Evolutionary conservation across 2,113 vertebrate species (phyloP).

Genomic region (Daubentonia madagascariensis): DNA sequence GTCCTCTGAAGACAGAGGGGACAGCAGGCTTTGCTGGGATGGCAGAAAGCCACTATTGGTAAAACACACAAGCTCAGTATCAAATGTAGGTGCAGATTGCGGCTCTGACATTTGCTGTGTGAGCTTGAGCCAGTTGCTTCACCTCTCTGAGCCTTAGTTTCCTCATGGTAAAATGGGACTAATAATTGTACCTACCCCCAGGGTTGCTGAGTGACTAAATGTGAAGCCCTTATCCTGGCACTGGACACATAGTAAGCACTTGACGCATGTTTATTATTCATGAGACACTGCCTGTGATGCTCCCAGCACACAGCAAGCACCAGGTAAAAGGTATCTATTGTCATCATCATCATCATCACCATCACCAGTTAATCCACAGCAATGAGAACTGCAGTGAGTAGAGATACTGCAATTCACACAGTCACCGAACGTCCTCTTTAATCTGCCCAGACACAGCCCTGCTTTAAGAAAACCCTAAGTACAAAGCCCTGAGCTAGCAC

Average conservation of each 20-base stretch:
- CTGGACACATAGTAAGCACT: not conserved
- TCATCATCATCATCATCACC: not conserved
- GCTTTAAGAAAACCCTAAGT: not conserved
- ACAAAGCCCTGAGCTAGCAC: not conserved
- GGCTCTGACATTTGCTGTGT: not conserved
- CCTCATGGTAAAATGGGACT: not conserved
- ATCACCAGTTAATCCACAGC: accelerated
- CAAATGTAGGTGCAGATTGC: accelerated
- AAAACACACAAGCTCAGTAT: not conserved
- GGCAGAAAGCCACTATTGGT: not conserved
- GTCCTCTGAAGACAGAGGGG: not conserved
- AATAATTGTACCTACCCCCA: not conserved
- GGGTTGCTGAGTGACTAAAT: not conserved
- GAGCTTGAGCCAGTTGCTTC: not conserved
- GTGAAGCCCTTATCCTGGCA: not conserved
- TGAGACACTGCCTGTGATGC: not conserved
- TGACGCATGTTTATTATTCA: not conserved
- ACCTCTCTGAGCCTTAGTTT: not conserved
- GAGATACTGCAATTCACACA: not conserved
- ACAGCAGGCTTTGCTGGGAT: not conserved
- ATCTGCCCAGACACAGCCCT: not conserved
- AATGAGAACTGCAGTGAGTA: not conserved
- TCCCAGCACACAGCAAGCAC: not conserved
- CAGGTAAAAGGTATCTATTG: not conserved
- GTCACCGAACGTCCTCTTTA: not conserved